phyloP scores from a whole-genome alignment of 2,113 vertebrate species.

The Climacteris rufus region DNA sequence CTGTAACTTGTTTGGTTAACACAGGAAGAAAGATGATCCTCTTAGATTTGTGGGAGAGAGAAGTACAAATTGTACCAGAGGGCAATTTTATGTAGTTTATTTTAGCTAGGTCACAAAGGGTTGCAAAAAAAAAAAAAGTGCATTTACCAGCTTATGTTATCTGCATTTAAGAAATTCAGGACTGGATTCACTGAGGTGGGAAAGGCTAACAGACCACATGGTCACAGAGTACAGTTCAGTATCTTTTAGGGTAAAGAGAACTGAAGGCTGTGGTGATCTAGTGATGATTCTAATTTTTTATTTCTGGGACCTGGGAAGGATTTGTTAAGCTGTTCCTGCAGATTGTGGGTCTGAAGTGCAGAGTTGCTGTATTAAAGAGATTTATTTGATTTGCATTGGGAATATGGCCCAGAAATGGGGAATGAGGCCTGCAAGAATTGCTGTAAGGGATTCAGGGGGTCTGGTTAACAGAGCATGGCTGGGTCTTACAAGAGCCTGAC shows the following conservation, averaged over 20 bases:
- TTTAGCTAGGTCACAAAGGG: background rate
- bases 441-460: background rate
- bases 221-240: background rate
- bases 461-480: background rate
- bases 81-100: background rate
- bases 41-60: background rate
- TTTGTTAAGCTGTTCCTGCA: background rate
- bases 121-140: background rate
- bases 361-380: background rate
- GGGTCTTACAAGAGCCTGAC: background rate
- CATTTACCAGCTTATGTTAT: background rate
- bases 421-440: background rate
- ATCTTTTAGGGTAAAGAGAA: background rate
- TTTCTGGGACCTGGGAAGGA: background rate
- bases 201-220: background rate
- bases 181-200: background rate
- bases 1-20: background rate
- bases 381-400: background rate
- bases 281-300: background rate
- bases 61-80: background rate
- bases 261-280: background rate
- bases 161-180: background rate
- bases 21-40: background rate
- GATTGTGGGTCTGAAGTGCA: background rate
- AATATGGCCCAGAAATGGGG: background rate